Base-by-base conservation (phyloP, 2,113 vertebrate genomes). In the Azemiops feae region DNA sequence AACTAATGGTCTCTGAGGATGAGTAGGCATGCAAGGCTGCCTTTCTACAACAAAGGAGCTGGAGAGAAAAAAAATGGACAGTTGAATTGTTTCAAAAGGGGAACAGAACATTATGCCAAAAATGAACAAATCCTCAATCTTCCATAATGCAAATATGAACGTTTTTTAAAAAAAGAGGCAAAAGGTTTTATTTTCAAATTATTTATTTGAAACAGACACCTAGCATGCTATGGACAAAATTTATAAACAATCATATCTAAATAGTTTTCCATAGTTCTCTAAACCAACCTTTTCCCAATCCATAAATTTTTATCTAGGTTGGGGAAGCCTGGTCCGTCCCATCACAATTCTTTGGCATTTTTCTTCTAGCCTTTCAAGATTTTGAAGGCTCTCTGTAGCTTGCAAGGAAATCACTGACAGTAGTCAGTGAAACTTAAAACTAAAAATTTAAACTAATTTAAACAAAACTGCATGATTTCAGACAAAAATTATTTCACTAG, bases 1-100 rank as follows among this genome's bases (percentile, higher is more conserved):
- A 94, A 99, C 98, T 96, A 99, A 98, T 4, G 99, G 98, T 92
- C 98, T 98, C 97, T 99, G 99, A 55, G 98, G 99, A 93, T 99
- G 99, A 25, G 99, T 99, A 81, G 99, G 98, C 99, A 99, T 99
- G 93, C 99, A 99, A 0, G 99, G 99, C 97, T 99, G 99, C 96
- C 98, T 98, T 97, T 99, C 99, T 93, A 99, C 99, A 96, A 99
- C 98, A 50, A 99, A 99, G 0, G 99, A 99, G 94, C 99, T 99
- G 97, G 91, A 96, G 92, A 95, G 93, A 30, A 87, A 94, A 91
- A 93, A 94, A 95, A 47, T 22, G 3, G 87, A 89, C 60, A 43
- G 87, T 93, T 93, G 91, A 94, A 91, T 55, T 91, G 1, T 27
- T 58, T 89, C 87, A 64, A 93, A 55, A 60, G 90, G 85, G 22